Percentiles rank a stretch among this genome's conserved stretches.
Evolutionary conservation across 2,888 invertebrate genomes (phyloP).

Genomic region (Congeria kusceri): DNA sequence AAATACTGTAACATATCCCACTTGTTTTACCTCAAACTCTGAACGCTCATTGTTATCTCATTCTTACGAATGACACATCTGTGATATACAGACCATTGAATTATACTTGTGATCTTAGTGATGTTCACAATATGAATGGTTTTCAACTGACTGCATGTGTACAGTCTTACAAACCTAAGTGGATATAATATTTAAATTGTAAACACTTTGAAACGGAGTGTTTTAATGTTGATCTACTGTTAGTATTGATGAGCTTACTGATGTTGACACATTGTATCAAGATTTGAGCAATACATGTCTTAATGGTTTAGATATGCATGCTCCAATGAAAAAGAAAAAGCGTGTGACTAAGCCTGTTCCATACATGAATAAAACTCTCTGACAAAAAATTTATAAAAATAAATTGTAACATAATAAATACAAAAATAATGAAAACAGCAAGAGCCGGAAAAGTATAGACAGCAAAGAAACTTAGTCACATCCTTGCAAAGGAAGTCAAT

Average conservation of each 20-base stretch:
- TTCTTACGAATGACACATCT: too few relatives aligned
- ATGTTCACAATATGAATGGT: slow-evolving; percentile 35
- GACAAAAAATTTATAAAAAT: not conserved
- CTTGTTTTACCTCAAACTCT: too few relatives aligned
- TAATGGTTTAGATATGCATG: slow-evolving; percentile 20
- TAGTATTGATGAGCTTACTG: not conserved
- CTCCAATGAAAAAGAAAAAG: slow-evolving; percentile 15
- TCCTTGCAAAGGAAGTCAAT: slow-evolving; percentile 12
- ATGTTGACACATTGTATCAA: not conserved
- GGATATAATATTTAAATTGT: slow-evolving; percentile 14
- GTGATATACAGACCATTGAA: too few relatives aligned
- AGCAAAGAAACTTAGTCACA: slow-evolving; percentile 13
- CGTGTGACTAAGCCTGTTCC: not conserved
- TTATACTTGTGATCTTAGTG: slow-evolving; percentile 30
- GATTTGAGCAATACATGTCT: not conserved
- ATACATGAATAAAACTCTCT: not conserved
- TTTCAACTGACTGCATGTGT: not conserved
- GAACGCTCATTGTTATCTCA: too few relatives aligned
- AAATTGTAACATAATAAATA: not conserved
- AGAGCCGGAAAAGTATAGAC: not conserved
- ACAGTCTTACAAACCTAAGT: not conserved
- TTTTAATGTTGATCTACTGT: not conserved
- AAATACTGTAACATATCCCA: too few relatives aligned
- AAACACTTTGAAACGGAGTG: not conserved
- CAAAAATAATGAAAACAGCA: not conserved